A percentile compares a stretch with the other conserved stretches of the same genome.
Conservation (phyloP, 2,797 vertebrate genomes). For the Lophius americanus region DNA sequence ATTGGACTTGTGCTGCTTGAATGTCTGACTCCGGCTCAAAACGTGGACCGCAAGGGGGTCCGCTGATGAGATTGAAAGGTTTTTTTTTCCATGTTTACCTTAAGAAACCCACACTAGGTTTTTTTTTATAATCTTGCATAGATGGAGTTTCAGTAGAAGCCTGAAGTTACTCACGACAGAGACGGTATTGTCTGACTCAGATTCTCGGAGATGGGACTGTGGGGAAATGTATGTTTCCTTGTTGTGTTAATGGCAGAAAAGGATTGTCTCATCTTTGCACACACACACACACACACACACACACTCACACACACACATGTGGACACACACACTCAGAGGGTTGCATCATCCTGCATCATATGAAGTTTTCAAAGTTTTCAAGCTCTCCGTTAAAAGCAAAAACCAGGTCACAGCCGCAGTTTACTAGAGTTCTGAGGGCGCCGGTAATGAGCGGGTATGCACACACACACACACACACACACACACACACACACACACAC, state of each 20-base stretch:
- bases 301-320: constrained; percentile 19
- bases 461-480: constrained; percentile 13
- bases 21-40: constrained; percentile 65
- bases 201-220: constrained; percentile 46
- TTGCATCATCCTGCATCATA: constrained; percentile 66
- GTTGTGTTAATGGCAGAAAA: constrained; percentile 38
- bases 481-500: too few species aligned
- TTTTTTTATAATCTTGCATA: constrained; percentile 61
- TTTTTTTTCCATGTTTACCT: constrained; percentile 64
- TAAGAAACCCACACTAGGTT: constrained; percentile 52
- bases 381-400: constrained; percentile 56
- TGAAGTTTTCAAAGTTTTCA: constrained; percentile 39
- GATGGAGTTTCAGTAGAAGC: constrained; percentile 45
- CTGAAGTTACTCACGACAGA: constrained; percentile 59
- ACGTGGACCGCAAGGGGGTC: constrained; percentile 43
- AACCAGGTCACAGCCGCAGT: constrained; percentile 49
- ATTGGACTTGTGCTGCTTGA: constrained; percentile 70
- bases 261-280: constrained; percentile 15
- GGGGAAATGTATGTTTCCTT: constrained; percentile 51
- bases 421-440: constrained; percentile 54
- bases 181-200: constrained; percentile 51
- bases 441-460: constrained; percentile 41
- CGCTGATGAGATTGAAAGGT: constrained; percentile 57
- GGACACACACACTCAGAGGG: constrained; percentile 14
- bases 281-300: constrained; percentile 20